A percentile compares a stretch with the other conserved stretches of the same genome.
Conservation (phyloP, 2,797 vertebrate species). For the Sciaenops ocellatus region DNA sequence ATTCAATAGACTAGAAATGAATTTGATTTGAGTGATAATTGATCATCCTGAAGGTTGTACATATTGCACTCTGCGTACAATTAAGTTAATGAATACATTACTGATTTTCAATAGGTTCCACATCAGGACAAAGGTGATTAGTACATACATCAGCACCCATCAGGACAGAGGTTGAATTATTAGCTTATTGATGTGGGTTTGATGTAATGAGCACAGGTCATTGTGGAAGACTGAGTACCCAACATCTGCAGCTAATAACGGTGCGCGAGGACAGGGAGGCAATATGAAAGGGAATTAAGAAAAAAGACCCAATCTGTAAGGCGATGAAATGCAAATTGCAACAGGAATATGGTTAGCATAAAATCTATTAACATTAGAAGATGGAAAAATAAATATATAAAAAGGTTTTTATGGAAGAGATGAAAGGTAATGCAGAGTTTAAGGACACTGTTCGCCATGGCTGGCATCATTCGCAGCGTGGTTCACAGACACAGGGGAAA, state of each 20-base stretch:
- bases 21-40: constrained; percentile 49
- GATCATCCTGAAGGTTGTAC: constrained; percentile 51
- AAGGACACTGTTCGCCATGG: constrained; percentile 62
- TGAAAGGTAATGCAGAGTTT: constrained; percentile 60
- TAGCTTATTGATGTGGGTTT: constrained; percentile 61
- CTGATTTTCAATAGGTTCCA: constrained; percentile 63
- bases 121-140: constrained; percentile 72
- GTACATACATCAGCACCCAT: constrained; percentile 70
- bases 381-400: constrained; percentile 38
- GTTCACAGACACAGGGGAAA: constrained; percentile 72
- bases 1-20: constrained; percentile 17
- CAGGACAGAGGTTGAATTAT: constrained; percentile 61
- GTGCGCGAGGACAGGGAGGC: constrained; percentile 25
- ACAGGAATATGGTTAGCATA: constrained; percentile 36
- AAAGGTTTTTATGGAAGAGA: constrained; percentile 41
- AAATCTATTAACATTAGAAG: constrained; percentile 55
- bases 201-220: constrained; percentile 59
- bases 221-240: constrained; percentile 52
- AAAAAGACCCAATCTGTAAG: constrained; percentile 43
- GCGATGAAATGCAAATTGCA: constrained; percentile 61
- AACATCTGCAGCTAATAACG: constrained; percentile 59
- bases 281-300: constrained; percentile 52
- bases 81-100: constrained; percentile 69
- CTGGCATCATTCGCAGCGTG: constrained; percentile 53
- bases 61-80: constrained; percentile 54